Evolutionary conservation across 2,113 vertebrate genomes (phyloP).

Genomic region (Drymodes brunneopygia): DNA sequence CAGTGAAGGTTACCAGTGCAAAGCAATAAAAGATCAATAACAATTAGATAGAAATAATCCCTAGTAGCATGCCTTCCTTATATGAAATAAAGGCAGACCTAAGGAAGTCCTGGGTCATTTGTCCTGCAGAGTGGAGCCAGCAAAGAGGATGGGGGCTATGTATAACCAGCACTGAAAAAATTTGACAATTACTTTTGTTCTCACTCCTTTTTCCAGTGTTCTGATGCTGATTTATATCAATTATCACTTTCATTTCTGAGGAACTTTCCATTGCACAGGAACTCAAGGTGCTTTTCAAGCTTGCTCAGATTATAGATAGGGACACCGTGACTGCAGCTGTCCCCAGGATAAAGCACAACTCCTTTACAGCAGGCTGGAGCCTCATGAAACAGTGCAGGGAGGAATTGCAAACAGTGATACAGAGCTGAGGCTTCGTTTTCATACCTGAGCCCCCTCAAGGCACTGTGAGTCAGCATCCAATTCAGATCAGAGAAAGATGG

Average conservation of each 20-base stretch:
- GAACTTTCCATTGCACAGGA: not conserved
- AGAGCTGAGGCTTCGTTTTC: not conserved
- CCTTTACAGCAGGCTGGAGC: not conserved
- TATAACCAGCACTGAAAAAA: not conserved
- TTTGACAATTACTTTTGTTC: not conserved
- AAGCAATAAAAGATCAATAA: slow-evolving; percentile 47
- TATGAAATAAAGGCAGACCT: not conserved
- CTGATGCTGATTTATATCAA: slow-evolving; percentile 26
- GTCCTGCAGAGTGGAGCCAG: not conserved
- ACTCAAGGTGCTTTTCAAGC: slow-evolving; percentile 57
- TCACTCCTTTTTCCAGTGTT: not conserved
- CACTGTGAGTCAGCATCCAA: not conserved
- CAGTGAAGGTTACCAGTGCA: not conserved
- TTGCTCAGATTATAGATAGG: not conserved
- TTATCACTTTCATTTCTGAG: not conserved
- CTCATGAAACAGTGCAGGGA: not conserved
- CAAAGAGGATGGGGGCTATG: not conserved
- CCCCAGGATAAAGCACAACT: not conserved
- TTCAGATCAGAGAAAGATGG: not conserved
- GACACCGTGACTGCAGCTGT: not conserved
- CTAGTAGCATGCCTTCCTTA: not conserved
- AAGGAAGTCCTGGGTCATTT: not conserved
- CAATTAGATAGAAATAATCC: slow-evolving; percentile 36
- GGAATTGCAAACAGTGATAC: not conserved
- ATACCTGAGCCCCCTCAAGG: not conserved